Evolutionary conservation across 2,888 invertebrate species (phyloP).

Genomic region (Synergus japonicus): DNA sequence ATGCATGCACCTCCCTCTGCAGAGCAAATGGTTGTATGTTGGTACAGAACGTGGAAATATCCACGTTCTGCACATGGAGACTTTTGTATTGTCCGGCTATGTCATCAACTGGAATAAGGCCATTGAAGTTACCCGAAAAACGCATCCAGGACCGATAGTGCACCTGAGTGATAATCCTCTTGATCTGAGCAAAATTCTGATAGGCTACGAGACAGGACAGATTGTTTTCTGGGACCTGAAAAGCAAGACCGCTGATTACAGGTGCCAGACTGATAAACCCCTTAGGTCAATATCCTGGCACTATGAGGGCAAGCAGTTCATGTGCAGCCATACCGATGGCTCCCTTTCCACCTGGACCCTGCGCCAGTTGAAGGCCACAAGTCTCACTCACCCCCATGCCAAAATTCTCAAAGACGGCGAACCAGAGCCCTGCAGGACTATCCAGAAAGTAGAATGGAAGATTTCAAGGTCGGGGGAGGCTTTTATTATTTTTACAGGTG

Average conservation of each 20-base stretch:
- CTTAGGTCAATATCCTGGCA: slow-evolving; percentile 96
- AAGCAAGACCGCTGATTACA: slow-evolving; percentile 90
- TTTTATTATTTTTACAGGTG: slow-evolving; percentile 39
- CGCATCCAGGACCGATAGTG: slow-evolving; percentile 97
- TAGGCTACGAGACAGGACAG: slow-evolving; percentile 96
- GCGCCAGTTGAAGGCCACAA: slow-evolving; percentile 87
- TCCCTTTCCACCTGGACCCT: slow-evolving; percentile 96
- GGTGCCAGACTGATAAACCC: slow-evolving; percentile 87
- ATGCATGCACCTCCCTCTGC: slow-evolving; percentile 95
- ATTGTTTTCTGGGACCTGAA: slow-evolving; percentile 98
- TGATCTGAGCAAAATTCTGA: slow-evolving; percentile 97
- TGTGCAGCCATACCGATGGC: slow-evolving; percentile 97
- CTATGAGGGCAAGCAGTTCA: slow-evolving; percentile 97
- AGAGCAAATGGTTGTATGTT: slow-evolving; percentile 98
- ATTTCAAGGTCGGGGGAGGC: slow-evolving; percentile 89
- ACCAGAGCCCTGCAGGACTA: slow-evolving; percentile 95
- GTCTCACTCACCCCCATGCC: slow-evolving; percentile 93
- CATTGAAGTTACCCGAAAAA: slow-evolving; percentile 98
- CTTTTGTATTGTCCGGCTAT: slow-evolving; percentile 97
- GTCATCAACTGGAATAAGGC: slow-evolving; percentile 99
- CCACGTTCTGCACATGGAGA: slow-evolving; percentile 97
- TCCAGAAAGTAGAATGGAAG: slow-evolving; percentile 97
- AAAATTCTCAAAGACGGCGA: slow-evolving; percentile 95
- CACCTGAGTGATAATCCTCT: slow-evolving; percentile 98
- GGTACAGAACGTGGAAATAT: slow-evolving; percentile 99